These are phyloP conservation scores for Megaptera novaeangliae DNA, from an alignment of 2,113 vertebrate genomes.

Conservation along the genomic window DNA sequence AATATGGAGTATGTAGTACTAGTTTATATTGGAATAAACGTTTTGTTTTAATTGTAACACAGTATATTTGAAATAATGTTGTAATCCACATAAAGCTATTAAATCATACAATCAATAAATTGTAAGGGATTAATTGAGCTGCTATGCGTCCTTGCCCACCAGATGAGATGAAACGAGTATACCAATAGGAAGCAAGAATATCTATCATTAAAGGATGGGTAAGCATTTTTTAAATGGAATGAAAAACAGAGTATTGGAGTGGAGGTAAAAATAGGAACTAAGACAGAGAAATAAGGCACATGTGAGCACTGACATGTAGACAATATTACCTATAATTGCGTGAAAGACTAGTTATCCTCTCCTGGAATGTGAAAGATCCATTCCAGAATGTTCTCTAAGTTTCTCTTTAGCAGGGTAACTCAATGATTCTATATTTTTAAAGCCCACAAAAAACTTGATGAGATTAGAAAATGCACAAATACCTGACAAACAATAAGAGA, in stretches of 20 bases:
- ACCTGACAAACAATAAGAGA: background rate
- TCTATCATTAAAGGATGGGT: background rate
- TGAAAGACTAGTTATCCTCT: background rate
- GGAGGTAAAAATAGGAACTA: background rate
- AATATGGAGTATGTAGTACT: background rate
- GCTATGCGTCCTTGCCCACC: background rate
- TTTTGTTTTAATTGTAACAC: background rate
- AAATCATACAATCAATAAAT: background rate
- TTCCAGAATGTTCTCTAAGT: background rate
- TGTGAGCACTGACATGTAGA: background rate
- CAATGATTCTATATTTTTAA: background rate
- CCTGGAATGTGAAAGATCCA: background rate
- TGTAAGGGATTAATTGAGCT: background rate
- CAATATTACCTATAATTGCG: background rate
- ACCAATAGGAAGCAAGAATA: background rate
- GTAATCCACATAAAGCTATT: background rate
- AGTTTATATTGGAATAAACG: background rate
- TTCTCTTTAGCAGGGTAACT: background rate
- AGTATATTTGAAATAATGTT: background rate
- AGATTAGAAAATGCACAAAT: background rate
- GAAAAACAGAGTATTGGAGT: background rate
- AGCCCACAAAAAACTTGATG: background rate
- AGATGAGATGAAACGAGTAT: background rate
- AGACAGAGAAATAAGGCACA: background rate
- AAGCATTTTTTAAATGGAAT: background rate